phyloP scores from a whole-genome alignment of 2,113 vertebrate genomes.

The Dipodomys stephensi region DNA sequence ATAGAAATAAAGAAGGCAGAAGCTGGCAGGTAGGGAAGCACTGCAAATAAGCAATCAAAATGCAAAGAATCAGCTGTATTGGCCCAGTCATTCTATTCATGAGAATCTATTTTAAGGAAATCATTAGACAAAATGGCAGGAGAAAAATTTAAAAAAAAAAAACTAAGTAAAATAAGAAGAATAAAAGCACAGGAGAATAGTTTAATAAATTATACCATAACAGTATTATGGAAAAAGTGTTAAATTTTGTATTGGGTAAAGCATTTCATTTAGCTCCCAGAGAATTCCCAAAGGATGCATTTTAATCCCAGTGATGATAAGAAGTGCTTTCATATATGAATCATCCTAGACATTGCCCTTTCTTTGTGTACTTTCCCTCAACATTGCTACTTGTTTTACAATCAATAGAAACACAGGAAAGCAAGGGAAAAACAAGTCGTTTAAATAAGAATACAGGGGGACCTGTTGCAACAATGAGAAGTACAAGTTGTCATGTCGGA shows the following conservation, averaged over 20 bases:
- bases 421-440: neutral
- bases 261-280: constrained; percentile 34
- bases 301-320: constrained; percentile 37
- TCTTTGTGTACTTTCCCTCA: neutral
- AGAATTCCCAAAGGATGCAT: constrained; percentile 30
- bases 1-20: neutral
- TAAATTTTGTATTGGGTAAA: constrained; percentile 51
- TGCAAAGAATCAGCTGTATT: constrained; percentile 42
- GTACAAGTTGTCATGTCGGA: no score
- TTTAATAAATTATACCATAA: constrained; percentile 54
- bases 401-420: constrained; percentile 7
- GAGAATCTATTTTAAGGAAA: constrained; percentile 55
- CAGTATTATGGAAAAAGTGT: constrained; percentile 56
- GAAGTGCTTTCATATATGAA: constrained; percentile 60
- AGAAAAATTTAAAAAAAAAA: neutral
- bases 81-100: constrained; percentile 45
- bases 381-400: constrained; percentile 2
- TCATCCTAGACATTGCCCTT: constrained; percentile 42
- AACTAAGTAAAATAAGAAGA: constrained; percentile 34
- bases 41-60: constrained; percentile 61
- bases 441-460: no score
- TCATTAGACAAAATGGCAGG: constrained; percentile 48
- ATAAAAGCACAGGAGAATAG: constrained; percentile 36
- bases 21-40: constrained; percentile 15
- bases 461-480: no score